These are phyloP conservation scores for Pseudanteris insignis DNA, from an alignment of 2,888 invertebrate species.

Conservation along the genomic window DNA sequence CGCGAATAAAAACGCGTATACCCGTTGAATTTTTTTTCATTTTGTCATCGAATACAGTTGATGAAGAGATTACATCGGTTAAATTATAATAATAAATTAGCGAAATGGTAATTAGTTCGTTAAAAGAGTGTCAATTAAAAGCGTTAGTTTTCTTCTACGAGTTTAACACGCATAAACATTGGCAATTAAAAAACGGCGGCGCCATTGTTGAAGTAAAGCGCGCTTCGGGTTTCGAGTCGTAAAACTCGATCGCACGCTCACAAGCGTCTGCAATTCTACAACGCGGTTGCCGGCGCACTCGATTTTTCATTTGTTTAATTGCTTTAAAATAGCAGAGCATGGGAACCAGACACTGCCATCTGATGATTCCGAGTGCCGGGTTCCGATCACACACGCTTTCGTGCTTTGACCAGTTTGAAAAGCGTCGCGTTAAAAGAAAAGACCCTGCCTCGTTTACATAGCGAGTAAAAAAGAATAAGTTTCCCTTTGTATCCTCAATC, in stretches of 20 bases:
- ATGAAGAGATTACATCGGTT: no score
- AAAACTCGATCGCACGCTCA: conserved; percentile 52
- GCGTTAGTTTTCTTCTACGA: no score
- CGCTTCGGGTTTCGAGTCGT: conserved; percentile 57
- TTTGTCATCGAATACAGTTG: no score
- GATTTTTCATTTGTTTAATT: conserved; percentile 46
- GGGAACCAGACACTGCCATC: conserved; percentile 41
- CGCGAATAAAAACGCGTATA: conserved; percentile 33
- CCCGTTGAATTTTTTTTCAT: no score
- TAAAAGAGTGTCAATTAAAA: no score
- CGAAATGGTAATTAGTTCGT: no score
- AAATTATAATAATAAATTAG: no score
- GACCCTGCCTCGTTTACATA: conserved; percentile 28
- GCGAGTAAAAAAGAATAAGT: conserved; percentile 19
- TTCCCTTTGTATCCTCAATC: conserved; percentile 36
- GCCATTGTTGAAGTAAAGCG: conserved; percentile 40
- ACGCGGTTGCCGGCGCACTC: conserved; percentile 11
- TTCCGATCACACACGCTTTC: conserved; percentile 36
- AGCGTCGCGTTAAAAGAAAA: conserved; percentile 35
- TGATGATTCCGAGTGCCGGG: conserved; percentile 27
- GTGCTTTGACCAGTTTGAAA: conserved; percentile 40
- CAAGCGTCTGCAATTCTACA: conserved; percentile 20
- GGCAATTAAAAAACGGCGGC: conserved; percentile 46
- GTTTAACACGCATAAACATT: conserved; percentile 44
- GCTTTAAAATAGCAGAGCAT: conserved; percentile 44